Evolutionary conservation across 2,797 vertebrate species (phyloP).

Genomic region (Xenops minutus): DNA sequence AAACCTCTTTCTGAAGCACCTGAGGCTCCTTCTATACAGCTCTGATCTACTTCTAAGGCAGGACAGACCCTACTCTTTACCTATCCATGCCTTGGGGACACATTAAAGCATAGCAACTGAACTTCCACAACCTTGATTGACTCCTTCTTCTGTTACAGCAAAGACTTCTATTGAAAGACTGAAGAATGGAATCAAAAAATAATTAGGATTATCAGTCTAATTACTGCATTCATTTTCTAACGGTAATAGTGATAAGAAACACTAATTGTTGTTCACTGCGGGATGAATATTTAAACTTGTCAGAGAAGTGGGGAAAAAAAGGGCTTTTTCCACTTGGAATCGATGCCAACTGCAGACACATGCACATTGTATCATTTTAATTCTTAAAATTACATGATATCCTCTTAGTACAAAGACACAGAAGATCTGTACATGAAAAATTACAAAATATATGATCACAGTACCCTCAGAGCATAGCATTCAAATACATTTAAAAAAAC

Average conservation of each 20-base stretch:
- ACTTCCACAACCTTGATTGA: neutral
- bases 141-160: neutral
- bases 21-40: neutral
- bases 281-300: neutral
- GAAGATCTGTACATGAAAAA: neutral
- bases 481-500: neutral
- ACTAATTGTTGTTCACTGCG: neutral
- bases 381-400: neutral
- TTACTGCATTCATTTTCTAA: conserved; percentile 6
- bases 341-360: neutral
- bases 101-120: neutral
- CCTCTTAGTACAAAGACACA: neutral
- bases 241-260: neutral
- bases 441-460: neutral
- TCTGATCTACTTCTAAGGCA: neutral
- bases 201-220: conserved; percentile 16
- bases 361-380: neutral
- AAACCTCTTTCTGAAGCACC: neutral
- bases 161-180: neutral
- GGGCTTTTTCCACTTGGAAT: neutral
- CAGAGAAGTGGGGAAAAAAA: neutral
- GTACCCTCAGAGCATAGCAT: neutral
- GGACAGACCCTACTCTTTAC: neutral
- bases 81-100: neutral
- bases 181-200: conserved; percentile 13